A percentile compares a stretch with the other conserved stretches of the same genome.
Evolutionary conservation across 2,797 vertebrate genomes (phyloP).

Genomic region (Lacerta viridis): DNA sequence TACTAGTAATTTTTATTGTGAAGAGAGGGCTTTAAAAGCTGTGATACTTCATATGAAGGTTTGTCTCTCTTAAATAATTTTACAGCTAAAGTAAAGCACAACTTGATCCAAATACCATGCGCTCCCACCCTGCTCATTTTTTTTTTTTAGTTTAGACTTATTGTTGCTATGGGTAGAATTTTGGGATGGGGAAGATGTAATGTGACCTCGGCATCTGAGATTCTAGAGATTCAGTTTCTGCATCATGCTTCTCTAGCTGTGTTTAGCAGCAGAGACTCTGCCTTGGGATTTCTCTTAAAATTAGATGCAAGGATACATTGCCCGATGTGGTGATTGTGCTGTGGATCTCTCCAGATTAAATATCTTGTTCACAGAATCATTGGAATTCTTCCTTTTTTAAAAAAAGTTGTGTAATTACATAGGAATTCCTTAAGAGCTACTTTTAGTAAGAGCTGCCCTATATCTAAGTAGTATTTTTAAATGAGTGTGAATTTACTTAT

Average conservation of each 20-base stretch:
- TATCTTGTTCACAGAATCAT: not conserved
- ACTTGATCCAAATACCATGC: not conserved
- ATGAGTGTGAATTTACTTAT: not conserved
- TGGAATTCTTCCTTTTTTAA: not conserved
- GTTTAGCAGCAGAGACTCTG: not conserved
- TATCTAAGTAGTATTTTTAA: not conserved
- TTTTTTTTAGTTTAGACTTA: not conserved
- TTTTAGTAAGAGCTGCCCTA: not conserved
- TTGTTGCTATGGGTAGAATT: not conserved
- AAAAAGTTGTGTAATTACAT: not conserved
- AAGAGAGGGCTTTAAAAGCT: not conserved
- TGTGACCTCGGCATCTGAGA: not conserved
- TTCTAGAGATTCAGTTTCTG: not conserved
- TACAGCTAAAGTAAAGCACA: not conserved
- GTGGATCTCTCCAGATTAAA: not conserved
- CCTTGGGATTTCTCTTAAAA: not conserved
- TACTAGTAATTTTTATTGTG: not conserved
- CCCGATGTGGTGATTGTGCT: not conserved
- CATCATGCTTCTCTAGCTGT: not conserved
- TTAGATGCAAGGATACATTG: not conserved
- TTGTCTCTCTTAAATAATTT: not conserved
- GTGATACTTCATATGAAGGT: not conserved
- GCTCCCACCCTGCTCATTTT: not conserved
- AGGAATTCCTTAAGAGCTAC: not conserved
- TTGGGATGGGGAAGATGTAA: not conserved